A percentile compares a stretch with the other conserved stretches of the same genome.
These are phyloP conservation scores for Suncus etruscus DNA, from an alignment of 2,113 vertebrate genomes.

Conservation along the genomic window DNA sequence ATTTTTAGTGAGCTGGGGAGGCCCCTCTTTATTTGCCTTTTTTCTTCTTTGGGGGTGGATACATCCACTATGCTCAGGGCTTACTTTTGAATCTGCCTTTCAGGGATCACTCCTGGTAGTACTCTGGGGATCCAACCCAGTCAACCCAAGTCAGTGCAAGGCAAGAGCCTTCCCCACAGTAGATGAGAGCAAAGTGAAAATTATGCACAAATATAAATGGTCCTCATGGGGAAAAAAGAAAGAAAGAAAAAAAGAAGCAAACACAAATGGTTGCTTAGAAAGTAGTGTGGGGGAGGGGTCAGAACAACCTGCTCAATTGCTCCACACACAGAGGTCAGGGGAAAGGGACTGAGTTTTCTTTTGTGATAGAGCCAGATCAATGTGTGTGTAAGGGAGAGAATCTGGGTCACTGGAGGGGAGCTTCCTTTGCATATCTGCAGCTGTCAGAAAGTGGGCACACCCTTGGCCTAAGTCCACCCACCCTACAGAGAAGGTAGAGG, in stretches of 20 bases:
- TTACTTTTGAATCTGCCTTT: too few relatives aligned
- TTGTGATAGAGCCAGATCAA: background rate
- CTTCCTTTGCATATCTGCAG: background rate
- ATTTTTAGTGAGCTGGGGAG: too few relatives aligned
- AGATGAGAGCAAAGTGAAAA: background rate
- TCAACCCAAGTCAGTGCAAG: too few relatives aligned
- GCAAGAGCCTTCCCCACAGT: background rate
- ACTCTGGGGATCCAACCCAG: too few relatives aligned
- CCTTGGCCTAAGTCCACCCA: background rate
- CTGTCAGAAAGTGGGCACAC: background rate
- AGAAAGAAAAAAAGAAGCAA: background rate
- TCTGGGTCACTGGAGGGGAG: background rate
- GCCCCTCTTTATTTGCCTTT: too few relatives aligned
- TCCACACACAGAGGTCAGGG: background rate
- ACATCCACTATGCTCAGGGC: too few relatives aligned
- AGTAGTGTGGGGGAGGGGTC: background rate
- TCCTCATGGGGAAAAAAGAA: background rate
- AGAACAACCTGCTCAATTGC: background rate
- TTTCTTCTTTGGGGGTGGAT: too few relatives aligned
- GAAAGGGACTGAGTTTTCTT: background rate
- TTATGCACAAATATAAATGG: background rate
- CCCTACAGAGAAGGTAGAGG: background rate
- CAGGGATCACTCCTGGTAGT: too few relatives aligned
- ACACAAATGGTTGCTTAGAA: background rate
- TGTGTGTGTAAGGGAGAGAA: too few relatives aligned